These are phyloP conservation scores for Limnephilus rhombicus DNA, from an alignment of 2,888 invertebrate species.

Conservation along the genomic window DNA sequence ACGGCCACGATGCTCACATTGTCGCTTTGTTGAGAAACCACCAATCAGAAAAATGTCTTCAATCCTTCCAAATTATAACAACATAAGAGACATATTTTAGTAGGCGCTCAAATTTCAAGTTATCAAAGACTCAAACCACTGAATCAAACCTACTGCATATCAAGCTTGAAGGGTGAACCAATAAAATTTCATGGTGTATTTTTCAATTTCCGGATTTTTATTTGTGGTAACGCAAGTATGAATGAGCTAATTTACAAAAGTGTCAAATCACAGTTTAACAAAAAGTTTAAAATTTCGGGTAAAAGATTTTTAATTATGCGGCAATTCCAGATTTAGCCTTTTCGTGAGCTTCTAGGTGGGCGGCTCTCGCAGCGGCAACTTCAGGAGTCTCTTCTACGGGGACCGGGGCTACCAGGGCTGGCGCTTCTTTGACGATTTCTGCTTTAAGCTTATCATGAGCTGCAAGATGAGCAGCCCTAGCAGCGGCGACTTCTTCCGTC, in stretches of 20 bases:
- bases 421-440: constrained; percentile 43
- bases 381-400: constrained; percentile 72
- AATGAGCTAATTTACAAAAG: constrained; percentile 39
- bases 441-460: constrained; percentile 73
- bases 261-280: constrained; percentile 6
- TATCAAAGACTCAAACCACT: background rate
- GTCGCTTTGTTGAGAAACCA: no score
- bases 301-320: background rate
- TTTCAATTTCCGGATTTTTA: constrained; percentile 15
- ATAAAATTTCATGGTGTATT: background rate
- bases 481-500: constrained; percentile 76
- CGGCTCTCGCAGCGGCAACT: constrained; percentile 77
- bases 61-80: background rate
- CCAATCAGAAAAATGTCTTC: background rate
- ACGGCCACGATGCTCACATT: no score
- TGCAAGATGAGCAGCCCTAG: constrained; percentile 76
- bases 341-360: constrained; percentile 76
- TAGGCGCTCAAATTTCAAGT: background rate
- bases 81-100: background rate
- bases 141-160: background rate
- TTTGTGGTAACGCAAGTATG: background rate
- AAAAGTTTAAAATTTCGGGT: background rate
- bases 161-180: background rate
- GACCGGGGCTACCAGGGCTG: constrained; percentile 55
- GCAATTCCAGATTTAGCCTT: constrained; percentile 9